Evolutionary conservation across 2,797 vertebrate genomes (phyloP).

Genomic region (Macropodus opercularis): DNA sequence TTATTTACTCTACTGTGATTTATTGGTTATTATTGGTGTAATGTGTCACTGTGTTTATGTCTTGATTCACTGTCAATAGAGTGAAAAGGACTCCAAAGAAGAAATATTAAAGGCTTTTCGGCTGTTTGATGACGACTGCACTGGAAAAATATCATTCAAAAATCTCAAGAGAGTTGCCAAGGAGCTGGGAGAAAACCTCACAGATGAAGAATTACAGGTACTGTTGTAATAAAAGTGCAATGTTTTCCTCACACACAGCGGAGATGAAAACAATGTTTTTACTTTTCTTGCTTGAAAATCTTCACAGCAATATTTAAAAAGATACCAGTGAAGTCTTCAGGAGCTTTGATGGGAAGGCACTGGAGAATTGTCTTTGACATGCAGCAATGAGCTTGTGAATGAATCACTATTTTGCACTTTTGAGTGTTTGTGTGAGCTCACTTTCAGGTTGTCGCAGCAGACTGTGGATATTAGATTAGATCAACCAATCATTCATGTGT

Average conservation of each 20-base stretch:
- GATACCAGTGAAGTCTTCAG: no score
- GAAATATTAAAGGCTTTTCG: conserved; percentile 95
- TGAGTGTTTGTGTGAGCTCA: no score
- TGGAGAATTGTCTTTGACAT: neutral
- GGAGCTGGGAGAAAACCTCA: conserved; percentile 93
- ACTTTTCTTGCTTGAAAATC: no score
- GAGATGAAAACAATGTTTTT: no score
- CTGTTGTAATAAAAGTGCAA: no score
- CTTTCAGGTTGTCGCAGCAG: no score
- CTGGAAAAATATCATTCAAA: conserved; percentile 93
- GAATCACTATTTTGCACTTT: no score
- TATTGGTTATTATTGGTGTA: neutral
- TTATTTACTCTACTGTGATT: no score
- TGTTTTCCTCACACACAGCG: no score
- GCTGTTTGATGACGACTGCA: conserved; percentile 93
- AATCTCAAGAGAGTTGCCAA: conserved; percentile 93
- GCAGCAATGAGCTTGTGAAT: neutral
- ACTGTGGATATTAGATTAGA: no score
- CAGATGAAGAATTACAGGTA: conserved; percentile 94
- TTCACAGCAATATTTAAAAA: no score
- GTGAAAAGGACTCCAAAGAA: conserved; percentile 92
- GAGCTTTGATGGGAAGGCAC: neutral
- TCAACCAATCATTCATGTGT: no score
- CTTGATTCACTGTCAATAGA: conserved; percentile 66
- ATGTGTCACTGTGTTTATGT: neutral